These are phyloP conservation scores for Hemicrepidius hirtus DNA, from an alignment of 2,888 invertebrate genomes.

Conservation along the genomic window DNA sequence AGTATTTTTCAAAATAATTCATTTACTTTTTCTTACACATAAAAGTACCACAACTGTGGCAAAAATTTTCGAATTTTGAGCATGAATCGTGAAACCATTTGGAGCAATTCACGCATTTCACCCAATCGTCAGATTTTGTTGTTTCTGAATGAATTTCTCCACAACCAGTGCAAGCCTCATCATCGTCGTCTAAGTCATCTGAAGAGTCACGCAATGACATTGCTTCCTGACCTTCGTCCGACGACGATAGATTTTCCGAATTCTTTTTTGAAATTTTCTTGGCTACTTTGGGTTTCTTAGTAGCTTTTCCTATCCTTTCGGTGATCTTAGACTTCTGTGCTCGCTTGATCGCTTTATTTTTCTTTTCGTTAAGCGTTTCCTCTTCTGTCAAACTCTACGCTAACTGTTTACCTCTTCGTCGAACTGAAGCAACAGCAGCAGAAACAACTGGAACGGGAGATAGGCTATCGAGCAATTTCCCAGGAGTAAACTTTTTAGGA, in stretches of 20 bases:
- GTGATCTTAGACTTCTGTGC: slow-evolving; percentile 38
- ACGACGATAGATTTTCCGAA: slow-evolving; percentile 41
- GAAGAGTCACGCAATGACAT: slow-evolving; percentile 28
- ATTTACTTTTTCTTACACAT: slow-evolving; percentile 24
- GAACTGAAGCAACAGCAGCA: neutral
- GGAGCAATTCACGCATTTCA: slow-evolving; percentile 18
- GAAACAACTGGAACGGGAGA: neutral
- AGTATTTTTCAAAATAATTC: neutral
- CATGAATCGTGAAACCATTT: slow-evolving; percentile 28
- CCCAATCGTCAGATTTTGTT: slow-evolving; percentile 33
- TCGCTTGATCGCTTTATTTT: slow-evolving; percentile 29
- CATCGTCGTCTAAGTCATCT: slow-evolving; percentile 41
- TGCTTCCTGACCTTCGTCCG: slow-evolving; percentile 38
- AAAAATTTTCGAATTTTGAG: slow-evolving; percentile 16
- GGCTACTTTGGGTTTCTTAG: slow-evolving; percentile 23
- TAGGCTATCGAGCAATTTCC: slow-evolving; percentile 7
- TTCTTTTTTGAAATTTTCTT: slow-evolving; percentile 37
- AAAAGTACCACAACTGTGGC: neutral
- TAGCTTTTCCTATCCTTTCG: slow-evolving; percentile 37
- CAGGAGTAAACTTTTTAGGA: slow-evolving; percentile 16
- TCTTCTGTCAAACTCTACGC: neutral
- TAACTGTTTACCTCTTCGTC: neutral
- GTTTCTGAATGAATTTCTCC: slow-evolving; percentile 49
- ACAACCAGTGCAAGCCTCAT: slow-evolving; percentile 49
- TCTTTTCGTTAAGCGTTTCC: slow-evolving; percentile 1